Base-by-base conservation (phyloP, 2,888 invertebrate genomes). In the Dryomyza anilis region DNA sequence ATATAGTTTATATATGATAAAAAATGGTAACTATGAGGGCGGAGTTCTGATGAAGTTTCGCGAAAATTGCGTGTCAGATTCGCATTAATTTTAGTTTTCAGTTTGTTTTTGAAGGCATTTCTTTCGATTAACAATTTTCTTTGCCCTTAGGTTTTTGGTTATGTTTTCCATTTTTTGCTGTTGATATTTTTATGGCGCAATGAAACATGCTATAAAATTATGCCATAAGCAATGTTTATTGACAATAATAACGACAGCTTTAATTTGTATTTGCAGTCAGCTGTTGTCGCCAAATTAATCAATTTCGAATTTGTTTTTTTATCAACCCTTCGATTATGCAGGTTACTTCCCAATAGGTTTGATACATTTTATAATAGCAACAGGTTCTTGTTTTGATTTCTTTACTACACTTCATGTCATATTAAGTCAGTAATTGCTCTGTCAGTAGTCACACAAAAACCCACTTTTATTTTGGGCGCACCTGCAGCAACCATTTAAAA, bases 181-280 rank as follows among this genome's bases (percentile, higher is more conserved):
- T n/a, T n/a, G n/a, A n/a, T n/a, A n/a, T 29, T 25, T 53, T 53
- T 23, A 30, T n/a, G 53, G 29, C 16, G 53, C 29, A 29, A 16
- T 10, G n/a, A 23, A 30, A 53, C 53, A 53, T 53, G 53, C 53
- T 29, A 53, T 53, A 53, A 53, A 53, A 53, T 53, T 53, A 53
- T 27, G 29, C 29, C 29, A 27, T 52, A 25, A 52, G 27, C 52
- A 52, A 25, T 29, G 27, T 33, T 33, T 30, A 53, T 14, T 29
- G 30, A 36, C n/a, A 19, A 36, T 56, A 14, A 16, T 23, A 39
- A 10, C 3, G 39, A 39, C 30, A 25, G 39, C 39, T 56, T 39
- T 56, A 56, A 56, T 56, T 50, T 53, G 53, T 53, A 27, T 23
- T 53, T 33, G 21, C 56, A 6, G 10, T 39, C 21, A 19, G 21